Conservation (phyloP, 2,113 vertebrate species). For the Girardinichthys multiradiatus region DNA sequence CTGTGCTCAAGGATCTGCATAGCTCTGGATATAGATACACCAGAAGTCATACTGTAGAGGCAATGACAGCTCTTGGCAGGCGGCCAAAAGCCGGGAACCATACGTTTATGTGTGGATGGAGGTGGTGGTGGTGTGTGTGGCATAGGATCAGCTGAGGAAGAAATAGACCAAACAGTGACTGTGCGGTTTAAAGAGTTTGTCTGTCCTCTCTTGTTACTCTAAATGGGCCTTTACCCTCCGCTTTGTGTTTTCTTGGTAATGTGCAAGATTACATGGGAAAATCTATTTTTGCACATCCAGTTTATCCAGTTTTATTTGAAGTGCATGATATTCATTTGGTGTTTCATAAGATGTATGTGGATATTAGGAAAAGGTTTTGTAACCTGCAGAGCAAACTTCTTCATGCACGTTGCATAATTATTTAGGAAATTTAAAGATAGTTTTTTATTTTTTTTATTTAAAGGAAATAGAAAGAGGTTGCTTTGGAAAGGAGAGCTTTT, state of each 20-base stretch:
- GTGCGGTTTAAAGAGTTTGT: constrained; percentile 68
- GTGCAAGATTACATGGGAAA: neutral
- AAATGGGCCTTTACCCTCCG: constrained; percentile 8
- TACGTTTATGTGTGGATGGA: constrained; percentile 25
- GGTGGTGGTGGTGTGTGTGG: constrained; percentile 5
- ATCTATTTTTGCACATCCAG: neutral
- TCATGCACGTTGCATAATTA: neutral
- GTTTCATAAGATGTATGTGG: neutral
- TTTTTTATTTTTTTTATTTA: neutral
- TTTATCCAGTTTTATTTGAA: neutral
- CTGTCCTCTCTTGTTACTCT: constrained; percentile 38
- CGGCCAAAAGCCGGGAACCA: constrained; percentile 57
- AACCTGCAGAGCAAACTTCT: neutral
- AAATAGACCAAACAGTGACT: constrained; percentile 75
- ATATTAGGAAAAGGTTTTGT: too few species aligned
- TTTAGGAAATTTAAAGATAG: neutral
- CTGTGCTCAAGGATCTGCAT: constrained; percentile 10
- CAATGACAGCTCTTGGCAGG: constrained; percentile 72
- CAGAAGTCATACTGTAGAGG: constrained; percentile 66
- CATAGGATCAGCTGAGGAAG: constrained; percentile 73
- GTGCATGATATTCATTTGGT: neutral
- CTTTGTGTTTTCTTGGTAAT: constrained; percentile 5
- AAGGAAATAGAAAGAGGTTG: neutral
- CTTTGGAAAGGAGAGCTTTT: too few species aligned
- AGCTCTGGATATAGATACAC: constrained; percentile 70